Base-by-base conservation (phyloP, 2,888 invertebrate genomes). In the Macrophya alboannulata region DNA sequence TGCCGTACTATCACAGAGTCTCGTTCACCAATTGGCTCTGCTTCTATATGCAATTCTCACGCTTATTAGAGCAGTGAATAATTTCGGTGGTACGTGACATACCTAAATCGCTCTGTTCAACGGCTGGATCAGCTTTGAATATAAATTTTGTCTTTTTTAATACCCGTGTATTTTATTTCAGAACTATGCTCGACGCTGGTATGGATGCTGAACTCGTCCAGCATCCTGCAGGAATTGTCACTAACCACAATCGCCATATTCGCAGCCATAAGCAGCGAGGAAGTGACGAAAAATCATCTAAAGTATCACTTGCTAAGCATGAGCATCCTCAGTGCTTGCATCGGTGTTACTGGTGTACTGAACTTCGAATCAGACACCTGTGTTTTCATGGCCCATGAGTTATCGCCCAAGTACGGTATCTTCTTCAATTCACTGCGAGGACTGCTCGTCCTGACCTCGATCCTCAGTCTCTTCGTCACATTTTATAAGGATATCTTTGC, bases 291-390 rank as follows among this genome's bases (percentile, higher is more conserved):
- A 86, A 93, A 93, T 74, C 93, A 94, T 77, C 88, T 94, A 3
- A 92, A 93, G 85, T 95, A 95, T 88, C 95, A 95, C 88, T 87
- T 95, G 86, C 94, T 93, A 65, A 94, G 94, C 59, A 89, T 95
- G 71, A 94, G 94, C 59, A 92, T 94, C 72, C 92, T 95, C 55
- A 93, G 94, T 83, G 92, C 93, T 5, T 94, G 94, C 87, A 94
- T 95, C 62, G 95, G 95, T 0, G 92, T 94, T 10, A 94, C 95
- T 5, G 94, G 94, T 0, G 92, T 95, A 0, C 91, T 95, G 62
- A 93, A 93, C 85, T 93, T 92, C 86, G 92, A 93, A 84, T 92
- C 92, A 8, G 90, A 92, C 10, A 87, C 89, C n/a, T 93, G 93
- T 85, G 93, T 92, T 37, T 93, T 93, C 84, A 86, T 93, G 76